Percentiles rank a stretch among this genome's conserved stretches.
Conservation (phyloP, 1,140 invertebrate genomes). For the Caenorhabditis latens region DNA sequence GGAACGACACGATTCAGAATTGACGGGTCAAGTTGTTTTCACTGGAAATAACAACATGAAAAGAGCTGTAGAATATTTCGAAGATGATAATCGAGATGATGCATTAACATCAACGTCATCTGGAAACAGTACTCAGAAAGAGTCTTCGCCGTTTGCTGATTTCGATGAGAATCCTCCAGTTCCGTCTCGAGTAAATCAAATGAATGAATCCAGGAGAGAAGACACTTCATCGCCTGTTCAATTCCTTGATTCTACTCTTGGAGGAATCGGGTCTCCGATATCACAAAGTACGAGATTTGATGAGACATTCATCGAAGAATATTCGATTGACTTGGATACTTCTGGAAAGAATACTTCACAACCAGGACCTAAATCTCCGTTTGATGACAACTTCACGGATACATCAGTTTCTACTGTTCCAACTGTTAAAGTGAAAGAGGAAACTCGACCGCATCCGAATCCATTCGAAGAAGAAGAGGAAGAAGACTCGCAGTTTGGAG, state of each 20-base stretch:
- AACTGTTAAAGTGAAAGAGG: neutral
- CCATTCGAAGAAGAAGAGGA: slow-evolving; percentile 57
- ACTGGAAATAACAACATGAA: slow-evolving; percentile 27
- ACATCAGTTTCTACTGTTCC: neutral
- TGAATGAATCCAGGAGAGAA: neutral
- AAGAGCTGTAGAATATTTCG: slow-evolving; percentile 55
- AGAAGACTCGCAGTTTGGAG: slow-evolving; percentile 25
- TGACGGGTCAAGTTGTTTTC: slow-evolving; percentile 37
- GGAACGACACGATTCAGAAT: slow-evolving; percentile 12
- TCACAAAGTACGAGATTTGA: slow-evolving; percentile 55
- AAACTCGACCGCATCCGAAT: slow-evolving; percentile 26
- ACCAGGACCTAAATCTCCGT: slow-evolving; percentile 30
- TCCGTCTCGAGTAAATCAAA: neutral
- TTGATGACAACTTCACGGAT: slow-evolving; percentile 37
- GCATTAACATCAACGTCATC: slow-evolving; percentile 58
- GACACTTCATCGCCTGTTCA: neutral
- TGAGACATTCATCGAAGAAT: slow-evolving; percentile 58
- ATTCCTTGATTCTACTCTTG: neutral
- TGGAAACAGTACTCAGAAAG: slow-evolving; percentile 61
- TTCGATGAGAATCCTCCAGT: slow-evolving; percentile 11
- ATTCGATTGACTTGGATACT: slow-evolving; percentile 42
- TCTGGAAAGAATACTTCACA: slow-evolving; percentile 2
- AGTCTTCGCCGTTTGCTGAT: slow-evolving; percentile 58
- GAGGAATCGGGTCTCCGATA: slow-evolving; percentile 52
- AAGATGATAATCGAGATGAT: slow-evolving; percentile 43